These are phyloP conservation scores for Acanthosepion pharaonis DNA, from an alignment of 2,888 invertebrate genomes.

Conservation along the genomic window DNA sequence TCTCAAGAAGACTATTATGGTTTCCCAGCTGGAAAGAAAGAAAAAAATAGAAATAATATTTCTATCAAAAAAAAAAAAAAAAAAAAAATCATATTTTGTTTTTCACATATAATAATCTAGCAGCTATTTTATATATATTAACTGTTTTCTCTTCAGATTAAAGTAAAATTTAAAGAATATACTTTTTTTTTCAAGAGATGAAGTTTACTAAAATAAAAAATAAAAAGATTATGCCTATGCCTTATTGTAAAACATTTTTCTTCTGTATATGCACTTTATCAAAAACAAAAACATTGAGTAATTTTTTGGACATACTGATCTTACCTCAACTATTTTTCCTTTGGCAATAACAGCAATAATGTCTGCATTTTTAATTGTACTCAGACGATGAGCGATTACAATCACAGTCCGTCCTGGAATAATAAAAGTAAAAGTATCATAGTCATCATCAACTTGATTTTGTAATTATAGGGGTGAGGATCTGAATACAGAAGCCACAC, in stretches of 20 bases:
- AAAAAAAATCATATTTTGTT: not conserved
- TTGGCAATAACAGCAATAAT: slow-evolving; percentile 90
- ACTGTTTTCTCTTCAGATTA: too few relatives aligned
- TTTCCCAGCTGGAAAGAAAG: slow-evolving; percentile 83
- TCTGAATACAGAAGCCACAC: too few relatives aligned
- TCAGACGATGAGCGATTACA: slow-evolving; percentile 95
- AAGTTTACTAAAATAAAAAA: too few relatives aligned
- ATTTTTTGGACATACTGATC: not conserved
- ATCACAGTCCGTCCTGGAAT: slow-evolving; percentile 85
- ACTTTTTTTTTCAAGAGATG: too few relatives aligned
- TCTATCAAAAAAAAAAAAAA: not conserved
- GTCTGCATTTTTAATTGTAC: slow-evolving; percentile 92
- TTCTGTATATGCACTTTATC: too few relatives aligned
- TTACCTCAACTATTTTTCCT: slow-evolving; percentile 78
- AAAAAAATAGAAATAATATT: not conserved
- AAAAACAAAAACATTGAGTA: too few relatives aligned
- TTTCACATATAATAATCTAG: not conserved
- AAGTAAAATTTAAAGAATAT: too few relatives aligned
- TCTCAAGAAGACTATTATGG: slow-evolving; percentile 84
- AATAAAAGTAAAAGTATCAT: not conserved
- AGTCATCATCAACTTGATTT: too few relatives aligned
- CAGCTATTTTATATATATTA: too few relatives aligned
- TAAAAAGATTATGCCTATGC: too few relatives aligned
- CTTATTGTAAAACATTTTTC: too few relatives aligned
- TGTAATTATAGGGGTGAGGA: too few relatives aligned